A percentile compares a stretch with the other conserved stretches of the same genome.
Evolutionary conservation across 2,113 vertebrate genomes (phyloP).

Genomic region (Xyrauchen texanus): DNA sequence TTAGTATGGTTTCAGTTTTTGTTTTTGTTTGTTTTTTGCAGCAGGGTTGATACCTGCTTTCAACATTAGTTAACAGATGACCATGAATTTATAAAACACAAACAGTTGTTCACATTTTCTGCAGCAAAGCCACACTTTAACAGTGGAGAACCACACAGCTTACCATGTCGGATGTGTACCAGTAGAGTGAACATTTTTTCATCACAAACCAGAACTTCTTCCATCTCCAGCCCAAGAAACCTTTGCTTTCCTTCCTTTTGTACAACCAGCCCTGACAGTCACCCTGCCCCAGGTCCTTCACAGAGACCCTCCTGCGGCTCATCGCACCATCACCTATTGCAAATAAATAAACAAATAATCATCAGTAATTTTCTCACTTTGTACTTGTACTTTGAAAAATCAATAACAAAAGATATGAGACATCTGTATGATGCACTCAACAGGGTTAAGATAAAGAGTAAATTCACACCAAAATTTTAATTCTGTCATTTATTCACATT

Average conservation of each 20-base stretch:
- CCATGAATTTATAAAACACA: too few relatives aligned
- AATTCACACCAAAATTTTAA: too few relatives aligned
- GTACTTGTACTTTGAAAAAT: too few relatives aligned
- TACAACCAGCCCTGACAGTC: constrained; percentile 90
- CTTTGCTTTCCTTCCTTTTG: constrained; percentile 83
- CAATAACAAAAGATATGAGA: too few relatives aligned
- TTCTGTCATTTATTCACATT: too few relatives aligned
- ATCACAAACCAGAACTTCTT: constrained; percentile 91
- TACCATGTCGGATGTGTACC: constrained; percentile 83
- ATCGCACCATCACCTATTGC: constrained; percentile 71
- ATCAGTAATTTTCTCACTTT: too few relatives aligned
- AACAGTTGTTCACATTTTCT: background rate
- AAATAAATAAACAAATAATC: background rate
- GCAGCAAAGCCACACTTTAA: background rate
- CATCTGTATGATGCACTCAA: too few relatives aligned
- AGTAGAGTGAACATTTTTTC: constrained; percentile 83
- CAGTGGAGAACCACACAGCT: constrained; percentile 62
- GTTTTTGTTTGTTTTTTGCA: too few relatives aligned
- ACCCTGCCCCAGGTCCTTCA: constrained; percentile 82
- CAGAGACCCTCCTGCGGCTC: constrained; percentile 85
- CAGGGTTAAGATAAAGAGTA: too few relatives aligned
- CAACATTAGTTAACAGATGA: too few relatives aligned
- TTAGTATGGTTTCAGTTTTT: too few relatives aligned
- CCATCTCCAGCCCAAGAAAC: constrained; percentile 86
- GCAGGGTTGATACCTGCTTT: too few relatives aligned